A percentile compares a stretch with the other conserved stretches of the same genome.
Evolutionary conservation across 2,113 vertebrate genomes (phyloP).

Genomic region (Lophotis ruficrista): DNA sequence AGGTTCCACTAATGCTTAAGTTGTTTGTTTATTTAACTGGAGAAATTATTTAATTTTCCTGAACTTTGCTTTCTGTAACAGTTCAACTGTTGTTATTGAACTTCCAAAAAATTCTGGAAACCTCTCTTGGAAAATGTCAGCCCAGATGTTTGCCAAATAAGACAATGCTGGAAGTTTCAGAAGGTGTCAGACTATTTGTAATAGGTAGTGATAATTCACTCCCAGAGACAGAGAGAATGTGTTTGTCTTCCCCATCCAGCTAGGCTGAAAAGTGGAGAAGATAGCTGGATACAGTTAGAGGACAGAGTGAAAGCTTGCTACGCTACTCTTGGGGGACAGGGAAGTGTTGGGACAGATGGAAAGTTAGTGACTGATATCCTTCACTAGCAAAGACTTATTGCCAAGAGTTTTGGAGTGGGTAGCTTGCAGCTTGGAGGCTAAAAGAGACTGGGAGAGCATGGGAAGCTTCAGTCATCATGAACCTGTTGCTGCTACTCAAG

Average conservation of each 20-base stretch:
- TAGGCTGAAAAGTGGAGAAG: background rate
- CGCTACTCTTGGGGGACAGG: background rate
- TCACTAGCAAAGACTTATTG: background rate
- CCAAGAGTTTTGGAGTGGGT: background rate
- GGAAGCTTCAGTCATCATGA: background rate
- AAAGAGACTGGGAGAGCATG: background rate
- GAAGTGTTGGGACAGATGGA: background rate
- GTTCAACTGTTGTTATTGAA: background rate
- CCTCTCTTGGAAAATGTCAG: background rate
- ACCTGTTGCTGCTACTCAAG: background rate
- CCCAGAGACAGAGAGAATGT: background rate
- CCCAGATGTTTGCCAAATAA: background rate
- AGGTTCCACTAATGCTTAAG: background rate
- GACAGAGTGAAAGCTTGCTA: background rate
- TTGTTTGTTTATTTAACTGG: constrained; percentile 20
- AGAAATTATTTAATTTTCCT: constrained; percentile 2
- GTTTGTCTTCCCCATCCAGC: background rate
- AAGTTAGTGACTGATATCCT: background rate
- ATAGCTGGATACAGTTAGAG: background rate
- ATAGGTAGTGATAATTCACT: background rate
- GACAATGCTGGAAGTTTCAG: background rate
- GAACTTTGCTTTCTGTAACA: background rate
- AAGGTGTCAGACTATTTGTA: background rate
- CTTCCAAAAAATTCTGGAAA: background rate
- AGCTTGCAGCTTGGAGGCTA: background rate